Percentiles rank a stretch among this genome's conserved stretches.
These are phyloP conservation scores for Menidia beryllina DNA, from an alignment of 2,113 vertebrate species.

Conservation along the genomic window DNA sequence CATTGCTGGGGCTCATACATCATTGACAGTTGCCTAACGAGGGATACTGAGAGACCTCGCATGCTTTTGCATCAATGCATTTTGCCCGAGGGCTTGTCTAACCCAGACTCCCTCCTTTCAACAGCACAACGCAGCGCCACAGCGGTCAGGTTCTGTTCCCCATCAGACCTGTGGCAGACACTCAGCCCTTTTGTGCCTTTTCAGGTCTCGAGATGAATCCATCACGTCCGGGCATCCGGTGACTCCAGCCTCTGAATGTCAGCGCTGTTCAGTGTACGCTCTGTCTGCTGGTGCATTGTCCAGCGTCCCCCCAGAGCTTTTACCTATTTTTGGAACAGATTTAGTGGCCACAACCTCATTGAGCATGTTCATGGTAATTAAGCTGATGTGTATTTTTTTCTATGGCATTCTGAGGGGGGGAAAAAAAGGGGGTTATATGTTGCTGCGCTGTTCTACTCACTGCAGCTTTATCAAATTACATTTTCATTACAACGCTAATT, in stretches of 20 bases:
- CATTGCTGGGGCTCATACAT: conserved; percentile 21
- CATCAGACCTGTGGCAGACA: conserved; percentile 46
- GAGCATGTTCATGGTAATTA: conserved; percentile 48
- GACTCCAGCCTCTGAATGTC: conserved; percentile 61
- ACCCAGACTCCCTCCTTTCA: conserved; percentile 33
- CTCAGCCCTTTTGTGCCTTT: conserved; percentile 44
- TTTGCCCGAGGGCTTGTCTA: conserved; percentile 27
- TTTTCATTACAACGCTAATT: conserved; percentile 32
- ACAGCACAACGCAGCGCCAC: conserved; percentile 23
- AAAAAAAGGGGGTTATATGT: conserved; percentile 12
- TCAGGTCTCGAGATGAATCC: conserved; percentile 53
- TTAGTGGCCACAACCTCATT: conserved; percentile 38
- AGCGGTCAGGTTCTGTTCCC: conserved; percentile 26
- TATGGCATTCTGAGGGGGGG: neutral
- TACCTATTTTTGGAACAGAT: conserved; percentile 38
- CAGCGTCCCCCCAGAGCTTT: conserved; percentile 44
- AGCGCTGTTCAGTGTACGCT: conserved; percentile 50
- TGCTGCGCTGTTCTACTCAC: conserved; percentile 18
- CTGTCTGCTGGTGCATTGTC: conserved; percentile 45
- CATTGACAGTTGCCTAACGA: conserved; percentile 57
- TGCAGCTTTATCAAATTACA: conserved; percentile 19
- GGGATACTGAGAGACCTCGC: conserved; percentile 48
- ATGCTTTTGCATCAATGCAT: conserved; percentile 46
- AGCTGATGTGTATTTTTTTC: conserved; percentile 35
- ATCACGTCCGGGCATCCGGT: conserved; percentile 45